Evolutionary conservation across 2,888 invertebrate genomes (phyloP).

Genomic region (Teleogryllus oceanicus): DNA sequence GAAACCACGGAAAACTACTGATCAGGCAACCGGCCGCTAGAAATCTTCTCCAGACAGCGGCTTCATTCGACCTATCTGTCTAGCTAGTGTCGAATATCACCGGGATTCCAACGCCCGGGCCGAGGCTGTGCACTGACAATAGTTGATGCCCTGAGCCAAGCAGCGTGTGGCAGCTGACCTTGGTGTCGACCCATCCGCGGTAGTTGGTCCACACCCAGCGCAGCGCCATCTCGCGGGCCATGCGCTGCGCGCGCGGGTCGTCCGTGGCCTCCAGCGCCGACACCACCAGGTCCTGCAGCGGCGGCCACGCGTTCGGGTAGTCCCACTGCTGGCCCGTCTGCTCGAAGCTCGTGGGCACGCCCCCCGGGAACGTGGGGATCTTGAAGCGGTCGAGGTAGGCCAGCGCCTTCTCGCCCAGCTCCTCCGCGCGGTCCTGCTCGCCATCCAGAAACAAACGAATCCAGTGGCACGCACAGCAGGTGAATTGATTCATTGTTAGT

Average conservation of each 20-base stretch:
- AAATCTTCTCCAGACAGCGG: no score
- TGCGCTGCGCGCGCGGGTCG: conserved; percentile 50
- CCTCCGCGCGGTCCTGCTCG: conserved; percentile 45
- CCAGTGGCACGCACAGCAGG: conserved; percentile 54
- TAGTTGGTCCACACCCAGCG: conserved; percentile 69
- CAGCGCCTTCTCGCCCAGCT: conserved; percentile 59
- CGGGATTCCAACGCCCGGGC: no score
- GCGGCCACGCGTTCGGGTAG: conserved; percentile 82
- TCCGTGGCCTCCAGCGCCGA: conserved; percentile 56
- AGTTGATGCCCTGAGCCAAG: no score
- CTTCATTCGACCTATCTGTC: no score
- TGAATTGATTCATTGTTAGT: no score
- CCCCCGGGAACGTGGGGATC: conserved; percentile 56
- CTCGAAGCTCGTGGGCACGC: conserved; percentile 64
- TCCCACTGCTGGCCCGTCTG: conserved; percentile 74
- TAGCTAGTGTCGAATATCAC: no score
- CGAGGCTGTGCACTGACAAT: no score
- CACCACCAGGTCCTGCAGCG: conserved; percentile 70
- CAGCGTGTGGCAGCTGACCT: conserved; percentile 63
- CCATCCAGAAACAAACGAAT: conserved; percentile 65
- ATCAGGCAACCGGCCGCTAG: no score
- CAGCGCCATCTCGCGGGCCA: conserved; percentile 61
- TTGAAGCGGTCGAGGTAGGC: conserved; percentile 39
- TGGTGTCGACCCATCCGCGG: conserved; percentile 59
- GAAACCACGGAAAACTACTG: no score